Evolutionary conservation across 2,113 vertebrate genomes (phyloP), one percentile per base, ranked within the genome.

Genomic region (Glaucidium brasilianum): DNA sequence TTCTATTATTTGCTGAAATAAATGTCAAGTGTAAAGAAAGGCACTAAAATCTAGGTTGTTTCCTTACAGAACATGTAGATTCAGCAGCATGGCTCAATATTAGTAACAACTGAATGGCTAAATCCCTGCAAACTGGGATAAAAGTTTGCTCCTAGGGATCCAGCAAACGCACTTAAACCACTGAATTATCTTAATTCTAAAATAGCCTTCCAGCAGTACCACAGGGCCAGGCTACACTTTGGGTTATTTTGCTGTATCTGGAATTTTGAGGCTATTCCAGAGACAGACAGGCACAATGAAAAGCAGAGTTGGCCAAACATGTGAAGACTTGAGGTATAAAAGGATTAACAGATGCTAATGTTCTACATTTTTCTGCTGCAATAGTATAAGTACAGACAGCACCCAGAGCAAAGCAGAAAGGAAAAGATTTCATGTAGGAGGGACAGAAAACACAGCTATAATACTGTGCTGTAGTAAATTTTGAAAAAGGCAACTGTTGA

Each of bases 141-240:
- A 94, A 91, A 83, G 25, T 97, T 96, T 94, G 79, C 92, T 94
- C 58, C 74, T 10, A 93, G 93, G 94, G 90, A 94, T 94, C 78
- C 81, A 75, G 74, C 26, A 76, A 95, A 83, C 59, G 47, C 39
- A 59, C 12, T 96, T 76, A 71, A 89, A 92, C 12, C 85, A 47
- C 14, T 34, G 77, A 94, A 92, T 91, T 96, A 62, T 88, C 86
- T 76, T 43, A 82, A 85, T 88, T 87, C 80, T 90, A 37, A 94
- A 95, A 77, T 9, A 79, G 13, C 68, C 84, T 91, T 56, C 76
- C 85, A 87, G 89, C 85, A 81, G 91, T 43, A 74, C 69, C 30
- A 52, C 2, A 1, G 47, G 71, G 73, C 67, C 72, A 69, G 80
- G 74, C 58, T 47, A 50, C 58, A 45, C 20, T 92, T 59, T 10